Base-by-base conservation (phyloP, 1,140 invertebrate genomes). In the Plodia interpunctella region DNA sequence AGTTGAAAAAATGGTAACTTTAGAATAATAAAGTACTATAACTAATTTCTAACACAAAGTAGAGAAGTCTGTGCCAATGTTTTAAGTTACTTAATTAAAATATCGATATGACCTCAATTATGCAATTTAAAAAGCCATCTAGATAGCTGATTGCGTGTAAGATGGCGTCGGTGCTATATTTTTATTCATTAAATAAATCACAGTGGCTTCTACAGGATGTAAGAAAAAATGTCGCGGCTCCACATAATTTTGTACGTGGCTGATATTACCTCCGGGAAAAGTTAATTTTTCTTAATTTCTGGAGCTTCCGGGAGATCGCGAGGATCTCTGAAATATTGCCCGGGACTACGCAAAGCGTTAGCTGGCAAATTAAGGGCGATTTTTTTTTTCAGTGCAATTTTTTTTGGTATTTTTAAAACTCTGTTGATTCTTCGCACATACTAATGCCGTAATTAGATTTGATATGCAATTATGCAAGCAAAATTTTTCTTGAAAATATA, bases 101-200 rank as follows among this genome's bases (percentile, higher is more conserved):
- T 53, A 53, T 53, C 51, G 21, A 53, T 53, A 53, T 25, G 51
- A 1, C 25, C 20, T 25, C 17, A 53, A 53, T 21, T 53, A 25
- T 53, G 49, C 56, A 65, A 65, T 73, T 73, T 65, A 72, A 78
- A 73, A 72, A 70, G 75, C 75, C 70, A 81, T 85, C 75, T 79
- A 74, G 68, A 66, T 68, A 54, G 74, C 77, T 87, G 87, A 87
- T 88, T 87, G 76, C 77, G 74, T 68, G 65, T 66, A 69, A 80
- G 76, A 76, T 76, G 70, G 63, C 60, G 65, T 62, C 66, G 38
- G 61, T 54, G 65, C 73, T 76, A 75, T 83, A 87, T 88, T 86
- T 86, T 88, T 87, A 88, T 87, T 88, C 86, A 88, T 88, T 86
- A 88, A 71, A 88, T 87, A 87, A 88, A 86, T 87, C 86, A 88